Base-by-base conservation (phyloP, 1,140 invertebrate species). In the Spodoptera frugiperda region DNA sequence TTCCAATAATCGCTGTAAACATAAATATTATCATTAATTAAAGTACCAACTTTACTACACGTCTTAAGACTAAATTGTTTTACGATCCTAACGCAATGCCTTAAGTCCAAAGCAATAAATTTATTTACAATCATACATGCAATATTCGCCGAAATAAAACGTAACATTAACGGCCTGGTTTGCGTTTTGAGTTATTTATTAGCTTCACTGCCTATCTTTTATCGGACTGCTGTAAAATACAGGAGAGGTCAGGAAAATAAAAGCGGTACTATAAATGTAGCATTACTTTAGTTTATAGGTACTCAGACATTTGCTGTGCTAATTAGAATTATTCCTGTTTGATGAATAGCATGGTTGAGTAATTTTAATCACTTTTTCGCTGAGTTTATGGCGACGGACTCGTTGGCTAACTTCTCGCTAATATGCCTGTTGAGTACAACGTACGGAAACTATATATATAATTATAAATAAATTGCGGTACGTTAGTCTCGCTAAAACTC, bases 151-250 rank as follows among this genome's bases (percentile, higher is more conserved):
- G 39, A 49, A 63, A 46, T 63, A 63, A 49, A 21, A 49, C 44
- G 21, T 17, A 44, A 21, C 30, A 48, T 48, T 53, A 53, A 68
- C 33, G 10, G 21, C 46, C 12, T 51, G n/a, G 17, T 53, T 53
- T 49, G 17, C 14, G 25, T 53, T 68, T 68, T 68, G 65, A 68
- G 65, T 68, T 68, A 17, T 68, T 68, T 68, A 68, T 51, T 12
- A 12, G 14, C 19, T 33, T 33, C 14, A 49, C 53, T 48, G 53
- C n/a, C 48, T 17, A 49, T 53, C 25, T 15, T 9, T 25, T 51
- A 53, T 9, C 3, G 9, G 21, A 53, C 6, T 11, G 21, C 8
- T 53, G 19, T 67, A 49, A 68, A 65, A 51, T 49, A 3, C 19
- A 46, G 1, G 51, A 25, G 39, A 49, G 19, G 63, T 67, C 44